Evolutionary conservation across 2,113 vertebrate species (phyloP).

Genomic region (Irena cyanogastra): DNA sequence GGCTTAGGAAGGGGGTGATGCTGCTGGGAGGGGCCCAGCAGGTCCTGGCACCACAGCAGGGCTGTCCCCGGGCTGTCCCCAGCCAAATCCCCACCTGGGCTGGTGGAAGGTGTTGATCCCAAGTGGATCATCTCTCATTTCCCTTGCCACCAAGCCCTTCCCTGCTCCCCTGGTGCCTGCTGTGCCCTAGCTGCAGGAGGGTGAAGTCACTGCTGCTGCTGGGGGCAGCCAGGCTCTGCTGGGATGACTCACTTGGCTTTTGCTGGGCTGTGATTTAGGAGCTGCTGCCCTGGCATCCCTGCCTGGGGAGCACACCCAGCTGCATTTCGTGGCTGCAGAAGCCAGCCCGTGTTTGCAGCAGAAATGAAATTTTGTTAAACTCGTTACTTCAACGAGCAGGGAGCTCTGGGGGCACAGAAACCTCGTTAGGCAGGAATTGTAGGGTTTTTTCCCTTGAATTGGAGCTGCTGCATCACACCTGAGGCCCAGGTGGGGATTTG

Average conservation of each 20-base stretch:
- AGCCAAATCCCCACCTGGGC: no score
- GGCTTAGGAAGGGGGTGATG: no score
- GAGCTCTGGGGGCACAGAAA: neutral
- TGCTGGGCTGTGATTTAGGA: neutral
- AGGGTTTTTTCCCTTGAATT: neutral
- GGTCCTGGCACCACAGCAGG: no score
- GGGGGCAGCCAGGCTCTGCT: neutral
- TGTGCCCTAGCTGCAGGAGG: neutral
- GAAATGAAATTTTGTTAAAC: neutral
- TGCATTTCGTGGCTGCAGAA: neutral
- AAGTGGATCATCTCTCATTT: no score
- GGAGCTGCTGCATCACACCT: neutral
- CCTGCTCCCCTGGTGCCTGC: fast-evolving
- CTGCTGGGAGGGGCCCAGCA: no score
- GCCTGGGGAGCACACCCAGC: neutral
- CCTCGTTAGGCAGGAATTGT: neutral
- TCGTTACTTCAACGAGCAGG: neutral
- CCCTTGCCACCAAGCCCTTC: no score
- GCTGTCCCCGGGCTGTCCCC: no score
- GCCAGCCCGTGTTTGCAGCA: neutral
- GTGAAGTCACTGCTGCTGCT: fast-evolving
- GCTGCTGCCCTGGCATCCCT: neutral
- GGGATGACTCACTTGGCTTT: neutral
- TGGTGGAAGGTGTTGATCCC: fast-evolving
- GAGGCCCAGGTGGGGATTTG: neutral